Conservation (phyloP, 2,113 vertebrate species). For the Oplegnathus fasciatus region DNA sequence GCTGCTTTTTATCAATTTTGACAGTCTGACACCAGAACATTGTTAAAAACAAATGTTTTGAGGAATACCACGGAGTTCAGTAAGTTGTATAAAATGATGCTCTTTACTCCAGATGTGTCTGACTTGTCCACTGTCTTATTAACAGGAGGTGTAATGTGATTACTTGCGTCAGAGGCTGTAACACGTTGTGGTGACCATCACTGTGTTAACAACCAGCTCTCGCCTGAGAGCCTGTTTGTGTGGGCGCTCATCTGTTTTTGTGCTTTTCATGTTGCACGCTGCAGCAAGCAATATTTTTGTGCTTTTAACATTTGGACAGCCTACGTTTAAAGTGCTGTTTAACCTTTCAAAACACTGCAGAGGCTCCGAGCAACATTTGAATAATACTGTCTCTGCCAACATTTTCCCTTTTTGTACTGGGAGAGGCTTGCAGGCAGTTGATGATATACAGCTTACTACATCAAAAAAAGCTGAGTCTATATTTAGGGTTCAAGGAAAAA, state of each 20-base stretch:
- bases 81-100: neutral
- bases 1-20: too few species aligned
- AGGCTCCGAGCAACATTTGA: slow-evolving; percentile 65
- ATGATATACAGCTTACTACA: slow-evolving; percentile 51
- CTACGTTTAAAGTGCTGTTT: slow-evolving; percentile 75
- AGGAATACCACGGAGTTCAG: too few species aligned
- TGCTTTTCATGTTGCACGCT: slow-evolving; percentile 54
- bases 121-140: neutral
- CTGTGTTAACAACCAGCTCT: slow-evolving; percentile 20
- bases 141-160: slow-evolving; percentile 4
- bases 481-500: slow-evolving; percentile 73
- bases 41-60: too few species aligned
- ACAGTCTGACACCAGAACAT: neutral
- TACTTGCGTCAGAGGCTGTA: slow-evolving; percentile 22
- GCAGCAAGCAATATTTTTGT: slow-evolving; percentile 51
- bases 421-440: slow-evolving; percentile 43
- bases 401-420: slow-evolving; percentile 44
- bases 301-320: slow-evolving; percentile 75
- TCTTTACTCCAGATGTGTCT: neutral
- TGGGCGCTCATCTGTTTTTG: slow-evolving; percentile 49
- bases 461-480: slow-evolving; percentile 66
- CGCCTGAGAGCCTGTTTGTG: slow-evolving; percentile 35
- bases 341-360: slow-evolving; percentile 73
- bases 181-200: slow-evolving; percentile 11
- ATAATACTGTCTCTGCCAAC: slow-evolving; percentile 70